Evolutionary conservation across 1,140 invertebrate genomes (phyloP), one percentile per base, ranked within the genome.

Genomic region (Acromyrmex echinatior): DNA sequence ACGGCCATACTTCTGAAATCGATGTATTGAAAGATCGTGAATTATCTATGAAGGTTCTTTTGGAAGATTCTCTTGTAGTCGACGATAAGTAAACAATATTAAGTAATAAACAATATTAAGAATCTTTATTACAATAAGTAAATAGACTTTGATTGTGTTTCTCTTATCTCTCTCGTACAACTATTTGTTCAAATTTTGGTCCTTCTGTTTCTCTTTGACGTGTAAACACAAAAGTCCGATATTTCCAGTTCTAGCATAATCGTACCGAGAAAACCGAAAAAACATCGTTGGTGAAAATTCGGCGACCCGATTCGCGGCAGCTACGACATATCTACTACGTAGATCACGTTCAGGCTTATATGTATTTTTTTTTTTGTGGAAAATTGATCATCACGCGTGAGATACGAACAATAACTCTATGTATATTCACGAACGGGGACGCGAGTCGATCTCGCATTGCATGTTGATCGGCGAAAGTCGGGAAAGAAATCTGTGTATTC

Each of bases 401-500:
- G 56, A 70, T 45, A 49, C 35, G 12, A 49, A 49, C 2, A 49
- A 70, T 7, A 70, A 70, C 39, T 70, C 25, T 3, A 21, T 21
- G 5, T 70, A n/a, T 66, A 66, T 39, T 39, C 35, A 10, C 10
- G 35, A 66, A 66, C 18, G 65, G 1, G n/a, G 35, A 70, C 39
- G 6, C 66, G 21, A n/a, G 18, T 3, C 70, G 31, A 76, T 60
- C 10, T 39, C 12, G 53, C 71, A 9, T 76, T 16, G 31, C 71
- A 9, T 60, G 31, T 21, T 6, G 31, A 60, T 62, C 66, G 12
- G 56, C 56, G 56, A 76, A 76, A 76, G 73, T 76, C 21, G 35
- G 35, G 16, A 7, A 39, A 35, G 39, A 39, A n/a, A 39, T 18
- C 5, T 4, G 28, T 9, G 28, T 31, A 56, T 21, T n/a, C 28